These are phyloP conservation scores for Volucella inflata DNA, from an alignment of 2,888 invertebrate species.

Conservation along the genomic window DNA sequence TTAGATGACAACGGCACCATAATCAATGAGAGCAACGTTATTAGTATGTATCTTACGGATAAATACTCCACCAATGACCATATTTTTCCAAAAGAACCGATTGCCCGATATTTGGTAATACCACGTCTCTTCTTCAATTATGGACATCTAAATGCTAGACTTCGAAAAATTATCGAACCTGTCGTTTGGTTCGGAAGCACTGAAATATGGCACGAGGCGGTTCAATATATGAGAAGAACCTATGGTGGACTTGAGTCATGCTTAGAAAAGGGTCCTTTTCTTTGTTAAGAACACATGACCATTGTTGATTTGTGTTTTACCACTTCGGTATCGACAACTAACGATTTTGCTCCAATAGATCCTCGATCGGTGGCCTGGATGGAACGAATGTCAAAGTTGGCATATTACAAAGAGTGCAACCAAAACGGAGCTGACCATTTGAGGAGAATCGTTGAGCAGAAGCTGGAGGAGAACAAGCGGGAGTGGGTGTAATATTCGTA, in stretches of 20 bases:
- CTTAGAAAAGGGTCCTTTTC: conserved; percentile 77
- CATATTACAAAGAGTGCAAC: conserved; percentile 83
- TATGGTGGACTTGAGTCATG: conserved; percentile 83
- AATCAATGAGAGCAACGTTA: conserved; percentile 84
- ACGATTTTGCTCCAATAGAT: conserved; percentile 83
- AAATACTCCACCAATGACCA: conserved; percentile 85
- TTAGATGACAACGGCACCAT: conserved; percentile 81
- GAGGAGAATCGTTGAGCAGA: conserved; percentile 77
- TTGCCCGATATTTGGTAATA: conserved; percentile 84
- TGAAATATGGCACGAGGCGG: conserved; percentile 82
- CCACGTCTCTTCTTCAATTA: conserved; percentile 81
- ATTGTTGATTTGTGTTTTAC: conserved; percentile 84
- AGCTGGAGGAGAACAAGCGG: conserved; percentile 61
- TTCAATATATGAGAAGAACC: conserved; percentile 83
- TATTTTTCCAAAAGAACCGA: conserved; percentile 85
- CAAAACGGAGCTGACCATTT: conserved; percentile 81
- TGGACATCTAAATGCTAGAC: conserved; percentile 80
- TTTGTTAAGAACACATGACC: conserved; percentile 82
- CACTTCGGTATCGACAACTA: conserved; percentile 83
- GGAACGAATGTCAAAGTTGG: conserved; percentile 81
- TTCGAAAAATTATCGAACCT: conserved; percentile 81
- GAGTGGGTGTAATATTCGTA: too few species aligned
- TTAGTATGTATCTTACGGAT: conserved; percentile 84
- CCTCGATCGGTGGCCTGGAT: conserved; percentile 83
- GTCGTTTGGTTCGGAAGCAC: conserved; percentile 81